A percentile compares a stretch with the other conserved stretches of the same genome.
Conservation (phyloP, 2,888 invertebrate species). For the Lasioglossum zephyrum region DNA sequence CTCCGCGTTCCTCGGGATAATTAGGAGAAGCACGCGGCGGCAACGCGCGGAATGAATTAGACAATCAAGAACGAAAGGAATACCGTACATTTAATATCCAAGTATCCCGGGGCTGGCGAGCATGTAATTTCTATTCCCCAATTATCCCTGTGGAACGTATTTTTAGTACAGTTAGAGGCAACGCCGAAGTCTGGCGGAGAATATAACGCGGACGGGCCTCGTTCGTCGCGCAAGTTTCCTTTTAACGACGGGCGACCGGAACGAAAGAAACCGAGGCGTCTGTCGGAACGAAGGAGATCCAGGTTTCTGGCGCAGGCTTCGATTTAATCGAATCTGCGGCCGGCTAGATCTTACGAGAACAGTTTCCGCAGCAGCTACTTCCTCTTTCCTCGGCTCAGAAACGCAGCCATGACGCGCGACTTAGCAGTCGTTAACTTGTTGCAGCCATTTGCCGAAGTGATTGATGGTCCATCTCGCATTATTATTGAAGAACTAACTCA, state of each 20-base stretch:
- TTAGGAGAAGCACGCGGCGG: background rate
- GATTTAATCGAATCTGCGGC: constrained; percentile 6
- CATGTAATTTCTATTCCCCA: background rate
- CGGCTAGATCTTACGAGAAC: background rate
- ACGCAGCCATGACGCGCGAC: too few relatives aligned
- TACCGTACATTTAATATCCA: constrained; percentile 5
- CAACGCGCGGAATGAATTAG: background rate
- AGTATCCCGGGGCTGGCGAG: background rate
- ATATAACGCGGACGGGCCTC: background rate
- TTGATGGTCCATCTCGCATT: too few relatives aligned
- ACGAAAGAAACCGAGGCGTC: constrained; percentile 6
- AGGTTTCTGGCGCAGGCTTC: constrained; percentile 40
- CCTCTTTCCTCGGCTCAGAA: background rate
- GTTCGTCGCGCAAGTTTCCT: constrained; percentile 18
- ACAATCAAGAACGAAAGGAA: constrained; percentile 7
- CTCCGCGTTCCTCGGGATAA: background rate
- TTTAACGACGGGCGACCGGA: constrained; percentile 15
- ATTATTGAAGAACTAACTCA: too few relatives aligned
- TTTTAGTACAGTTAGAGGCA: constrained; percentile 9
- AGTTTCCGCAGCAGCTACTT: background rate
- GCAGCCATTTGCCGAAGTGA: too few relatives aligned
- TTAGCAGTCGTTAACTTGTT: too few relatives aligned
- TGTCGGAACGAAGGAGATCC: constrained; percentile 16
- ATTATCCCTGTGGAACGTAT: background rate
- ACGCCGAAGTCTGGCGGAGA: background rate